Evolutionary conservation across 1,140 invertebrate species (phyloP).

Genomic region (Stenopsyche tienmushanensis): DNA sequence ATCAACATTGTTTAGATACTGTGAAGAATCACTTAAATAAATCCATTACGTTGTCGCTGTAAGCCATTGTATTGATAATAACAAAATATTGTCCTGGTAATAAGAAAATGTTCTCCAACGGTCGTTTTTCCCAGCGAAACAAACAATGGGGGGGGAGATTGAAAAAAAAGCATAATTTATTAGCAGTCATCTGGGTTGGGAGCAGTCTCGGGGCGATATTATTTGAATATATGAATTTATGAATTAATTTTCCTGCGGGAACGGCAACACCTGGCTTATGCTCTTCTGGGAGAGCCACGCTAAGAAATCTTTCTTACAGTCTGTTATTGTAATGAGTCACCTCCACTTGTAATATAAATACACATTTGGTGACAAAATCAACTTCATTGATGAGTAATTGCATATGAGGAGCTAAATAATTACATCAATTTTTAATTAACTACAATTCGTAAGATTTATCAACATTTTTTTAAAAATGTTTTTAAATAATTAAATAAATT

Average conservation of each 20-base stretch:
- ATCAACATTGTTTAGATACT: not conserved
- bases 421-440: no score
- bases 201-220: conserved; percentile 31
- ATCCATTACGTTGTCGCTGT: conserved; percentile 34
- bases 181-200: conserved; percentile 31
- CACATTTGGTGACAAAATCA: no score
- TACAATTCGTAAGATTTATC: no score
- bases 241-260: conserved; percentile 39
- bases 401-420: no score
- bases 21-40: not conserved
- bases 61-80: conserved; percentile 38
- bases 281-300: no score
- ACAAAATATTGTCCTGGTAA: conserved; percentile 31
- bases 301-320: conserved; percentile 27
- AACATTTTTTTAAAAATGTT: no score
- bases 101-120: conserved; percentile 4
- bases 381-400: no score
- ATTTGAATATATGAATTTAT: conserved; percentile 42
- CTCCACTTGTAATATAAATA: no score
- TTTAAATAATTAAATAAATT: no score
- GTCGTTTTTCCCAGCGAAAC: not conserved
- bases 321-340: conserved; percentile 35
- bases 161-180: conserved; percentile 39
- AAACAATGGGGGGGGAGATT: conserved; percentile 14
- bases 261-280: conserved; percentile 28